A percentile compares a stretch with the other conserved stretches of the same genome.
phyloP scores from a whole-genome alignment of 2,797 vertebrate genomes.

The Falco cherrug region DNA sequence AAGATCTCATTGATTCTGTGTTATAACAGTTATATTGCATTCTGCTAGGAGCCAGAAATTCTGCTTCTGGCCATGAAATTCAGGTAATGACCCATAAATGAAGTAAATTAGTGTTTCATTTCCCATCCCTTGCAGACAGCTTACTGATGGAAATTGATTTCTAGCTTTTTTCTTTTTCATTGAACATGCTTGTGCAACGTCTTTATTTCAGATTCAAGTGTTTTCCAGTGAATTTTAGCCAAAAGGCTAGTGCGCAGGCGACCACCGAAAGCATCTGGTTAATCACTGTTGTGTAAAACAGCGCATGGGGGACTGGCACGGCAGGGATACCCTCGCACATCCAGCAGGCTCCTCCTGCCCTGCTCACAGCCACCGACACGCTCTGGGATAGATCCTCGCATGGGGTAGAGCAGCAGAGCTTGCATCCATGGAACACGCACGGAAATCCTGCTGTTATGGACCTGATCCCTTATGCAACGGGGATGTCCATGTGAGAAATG shows the following conservation, averaged over 20 bases:
- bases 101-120: constrained; percentile 59
- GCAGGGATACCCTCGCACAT: not conserved
- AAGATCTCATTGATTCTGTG: not conserved
- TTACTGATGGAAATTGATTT: constrained; percentile 59
- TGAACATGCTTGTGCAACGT: not conserved
- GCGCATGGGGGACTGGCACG: fast-evolving
- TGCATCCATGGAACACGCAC: fast-evolving
- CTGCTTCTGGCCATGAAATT: constrained; percentile 21
- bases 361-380: fast-evolving
- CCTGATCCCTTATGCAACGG: not conserved
- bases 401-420: not conserved
- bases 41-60: constrained; percentile 11
- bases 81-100: constrained; percentile 62
- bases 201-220: not conserved
- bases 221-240: not conserved
- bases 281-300: not conserved
- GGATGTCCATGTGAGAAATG: too few species aligned
- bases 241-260: not conserved
- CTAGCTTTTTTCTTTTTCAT: not conserved
- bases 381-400: not conserved
- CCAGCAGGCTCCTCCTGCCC: not conserved
- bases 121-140: constrained; percentile 13
- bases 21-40: not conserved
- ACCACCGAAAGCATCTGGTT: not conserved
- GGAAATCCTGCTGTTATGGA: fast-evolving